Evolutionary conservation across 2,888 invertebrate species (phyloP).

Genomic region (Lycophotia porphyrea): DNA sequence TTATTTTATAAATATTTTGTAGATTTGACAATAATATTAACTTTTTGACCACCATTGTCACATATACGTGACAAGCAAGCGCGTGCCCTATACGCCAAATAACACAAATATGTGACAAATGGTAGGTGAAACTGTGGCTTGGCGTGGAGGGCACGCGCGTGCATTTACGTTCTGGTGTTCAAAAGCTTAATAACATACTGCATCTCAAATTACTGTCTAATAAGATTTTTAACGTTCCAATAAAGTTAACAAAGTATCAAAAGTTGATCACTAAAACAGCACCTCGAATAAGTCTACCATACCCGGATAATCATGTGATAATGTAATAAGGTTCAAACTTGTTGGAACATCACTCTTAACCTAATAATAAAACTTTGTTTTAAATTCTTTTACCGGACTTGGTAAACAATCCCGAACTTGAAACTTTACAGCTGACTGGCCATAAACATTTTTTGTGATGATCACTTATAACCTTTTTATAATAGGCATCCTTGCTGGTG

Average conservation of each 20-base stretch:
- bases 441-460: neutral
- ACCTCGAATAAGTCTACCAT: neutral
- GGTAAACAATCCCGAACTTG: neutral
- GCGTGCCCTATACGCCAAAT: no score
- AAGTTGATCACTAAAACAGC: neutral
- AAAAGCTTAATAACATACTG: no score
- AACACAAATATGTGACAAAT: no score
- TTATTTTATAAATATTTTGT: neutral
- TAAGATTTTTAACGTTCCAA: neutral
- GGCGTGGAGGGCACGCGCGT: no score
- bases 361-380: slow-evolving; percentile 22
- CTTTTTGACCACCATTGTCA: no score
- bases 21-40: neutral
- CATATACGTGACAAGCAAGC: no score
- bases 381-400: neutral
- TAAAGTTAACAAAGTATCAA: neutral
- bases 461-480: neutral
- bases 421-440: neutral
- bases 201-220: neutral
- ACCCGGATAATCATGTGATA: slow-evolving; percentile 8
- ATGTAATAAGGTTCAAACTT: slow-evolving; percentile 31
- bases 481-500: neutral
- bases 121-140: no score
- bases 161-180: no score
- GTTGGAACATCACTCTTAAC: neutral